Base-by-base conservation (phyloP, 2,888 invertebrate genomes). In the Rapana venosa region DNA sequence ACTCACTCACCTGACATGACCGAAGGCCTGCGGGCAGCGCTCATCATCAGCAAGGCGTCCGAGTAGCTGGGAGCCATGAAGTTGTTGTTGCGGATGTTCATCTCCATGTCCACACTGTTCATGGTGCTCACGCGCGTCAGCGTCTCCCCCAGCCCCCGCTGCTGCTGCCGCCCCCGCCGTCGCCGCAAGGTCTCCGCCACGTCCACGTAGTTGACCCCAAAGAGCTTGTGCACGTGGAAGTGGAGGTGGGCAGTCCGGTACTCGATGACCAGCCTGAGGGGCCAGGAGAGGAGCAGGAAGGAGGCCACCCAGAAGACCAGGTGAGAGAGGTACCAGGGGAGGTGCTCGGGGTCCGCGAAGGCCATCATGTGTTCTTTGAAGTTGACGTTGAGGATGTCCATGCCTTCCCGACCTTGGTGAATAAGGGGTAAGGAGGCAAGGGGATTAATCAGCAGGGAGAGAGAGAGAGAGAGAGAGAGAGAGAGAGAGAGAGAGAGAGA, bases 241-340 rank as follows among this genome's bases (percentile, higher is more conserved):
- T 98, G 97, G 77, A 98, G 97, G 95, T 98, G 97, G 88, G 98
- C 98, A 11, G 98, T 98, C 95, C 98, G 97, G 96, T 97, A 98
- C 95, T 98, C 98, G 92, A 98, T 97, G 87, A 98, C 96, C 92
- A 98, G 97, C 89, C 98, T 96, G 88, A 98, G 97, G 58, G 98
- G 98, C 98, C 98, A 98, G 30, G 98, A 98, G 36, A 98, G 97
- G 32, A 98, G 97, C 4, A 97, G 96, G 92, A 97, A 97, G 77
- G 98, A 98, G 0, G 97, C 96, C 36, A 97, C 96, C 98, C 98
- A 98, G 96, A 98, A 98, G 47, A 97, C 97, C 89, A 97, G 95
- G 92, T 97, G 97, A 87, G 97, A 97, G 2, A 97, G 95, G 93
- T 96, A 97, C 96, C 96, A 96, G 17, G 96, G 96, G 70, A 95